Conservation (phyloP, 2,113 vertebrate species). For the Gobio gobio region DNA sequence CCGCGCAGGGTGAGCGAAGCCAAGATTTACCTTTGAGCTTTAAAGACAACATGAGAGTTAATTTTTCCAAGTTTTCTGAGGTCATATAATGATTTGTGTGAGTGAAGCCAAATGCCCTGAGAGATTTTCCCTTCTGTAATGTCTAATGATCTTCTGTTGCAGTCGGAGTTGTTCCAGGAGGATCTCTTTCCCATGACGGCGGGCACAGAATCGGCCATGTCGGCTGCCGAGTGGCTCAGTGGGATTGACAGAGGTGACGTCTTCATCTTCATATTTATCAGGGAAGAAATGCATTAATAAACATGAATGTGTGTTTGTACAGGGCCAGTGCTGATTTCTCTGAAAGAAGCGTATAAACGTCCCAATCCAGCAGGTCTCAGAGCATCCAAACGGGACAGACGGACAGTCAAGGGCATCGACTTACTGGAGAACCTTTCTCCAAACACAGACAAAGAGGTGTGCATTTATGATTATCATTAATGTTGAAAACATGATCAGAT, state of each 20-base stretch:
- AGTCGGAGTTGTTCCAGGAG: slow-evolving; percentile 88
- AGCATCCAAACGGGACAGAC: slow-evolving; percentile 77
- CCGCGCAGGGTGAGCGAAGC: slow-evolving; percentile 76
- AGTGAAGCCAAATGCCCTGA: neutral
- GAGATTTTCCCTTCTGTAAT: neutral
- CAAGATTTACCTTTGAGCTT: neutral
- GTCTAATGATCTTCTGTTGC: slow-evolving; percentile 5
- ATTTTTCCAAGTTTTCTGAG: no score
- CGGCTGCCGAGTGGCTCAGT: slow-evolving; percentile 82
- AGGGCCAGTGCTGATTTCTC: slow-evolving; percentile 86
- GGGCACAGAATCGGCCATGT: slow-evolving; percentile 81
- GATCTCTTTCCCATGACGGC: slow-evolving; percentile 89
- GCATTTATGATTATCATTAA: no score
- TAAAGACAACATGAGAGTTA: neutral
- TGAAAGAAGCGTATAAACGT: slow-evolving; percentile 84
- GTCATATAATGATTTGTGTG: no score
- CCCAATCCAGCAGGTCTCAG: slow-evolving; percentile 78
- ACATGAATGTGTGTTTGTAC: neutral
- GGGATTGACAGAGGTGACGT: slow-evolving; percentile 81
- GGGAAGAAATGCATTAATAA: neutral
- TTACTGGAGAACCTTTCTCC: slow-evolving; percentile 83
- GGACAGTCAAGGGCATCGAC: slow-evolving; percentile 82
- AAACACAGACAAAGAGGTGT: slow-evolving; percentile 84
- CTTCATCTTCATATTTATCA: neutral
- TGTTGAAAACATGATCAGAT: no score